Conservation (phyloP, 2,888 invertebrate genomes). For the Caenorhabditis uteleia region DNA sequence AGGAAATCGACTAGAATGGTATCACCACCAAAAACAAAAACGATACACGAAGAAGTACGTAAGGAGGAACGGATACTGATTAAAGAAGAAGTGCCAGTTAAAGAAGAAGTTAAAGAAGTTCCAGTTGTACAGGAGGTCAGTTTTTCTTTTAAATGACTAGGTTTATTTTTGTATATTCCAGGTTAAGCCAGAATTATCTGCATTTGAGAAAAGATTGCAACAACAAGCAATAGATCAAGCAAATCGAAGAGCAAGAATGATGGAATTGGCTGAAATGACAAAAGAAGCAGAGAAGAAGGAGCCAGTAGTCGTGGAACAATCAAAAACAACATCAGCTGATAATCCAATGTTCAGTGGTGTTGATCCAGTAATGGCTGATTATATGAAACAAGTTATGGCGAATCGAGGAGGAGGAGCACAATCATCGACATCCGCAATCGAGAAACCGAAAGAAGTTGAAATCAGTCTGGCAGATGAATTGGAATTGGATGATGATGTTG, state of each 20-base stretch:
- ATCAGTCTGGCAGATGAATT: conserved; percentile 32
- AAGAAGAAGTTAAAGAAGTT: neutral
- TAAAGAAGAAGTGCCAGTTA: neutral
- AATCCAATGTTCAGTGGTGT: conserved; percentile 39
- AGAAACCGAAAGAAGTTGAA: conserved; percentile 18
- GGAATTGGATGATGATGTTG: conserved; percentile 16
- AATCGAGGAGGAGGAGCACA: conserved; percentile 10
- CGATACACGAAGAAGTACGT: neutral
- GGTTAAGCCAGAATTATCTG: conserved; percentile 3
- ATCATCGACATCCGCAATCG: neutral
- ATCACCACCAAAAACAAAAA: too few species aligned
- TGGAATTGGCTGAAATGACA: neutral
- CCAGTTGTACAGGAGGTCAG: too few species aligned
- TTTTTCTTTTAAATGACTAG: too few species aligned
- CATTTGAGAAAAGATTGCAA: conserved; percentile 16
- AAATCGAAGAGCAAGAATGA: conserved; percentile 6
- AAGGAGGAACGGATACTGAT: conserved; percentile 14
- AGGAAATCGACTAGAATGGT: neutral
- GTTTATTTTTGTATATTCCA: too few species aligned
- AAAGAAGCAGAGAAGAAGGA: neutral
- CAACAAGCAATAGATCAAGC: neutral
- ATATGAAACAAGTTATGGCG: conserved; percentile 47
- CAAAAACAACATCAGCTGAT: conserved; percentile 16
- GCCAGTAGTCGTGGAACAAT: neutral
- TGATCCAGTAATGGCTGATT: conserved; percentile 54